These are phyloP conservation scores for Phylloscopus trochiloides DNA, from an alignment of 2,113 vertebrate species.

Conservation along the genomic window DNA sequence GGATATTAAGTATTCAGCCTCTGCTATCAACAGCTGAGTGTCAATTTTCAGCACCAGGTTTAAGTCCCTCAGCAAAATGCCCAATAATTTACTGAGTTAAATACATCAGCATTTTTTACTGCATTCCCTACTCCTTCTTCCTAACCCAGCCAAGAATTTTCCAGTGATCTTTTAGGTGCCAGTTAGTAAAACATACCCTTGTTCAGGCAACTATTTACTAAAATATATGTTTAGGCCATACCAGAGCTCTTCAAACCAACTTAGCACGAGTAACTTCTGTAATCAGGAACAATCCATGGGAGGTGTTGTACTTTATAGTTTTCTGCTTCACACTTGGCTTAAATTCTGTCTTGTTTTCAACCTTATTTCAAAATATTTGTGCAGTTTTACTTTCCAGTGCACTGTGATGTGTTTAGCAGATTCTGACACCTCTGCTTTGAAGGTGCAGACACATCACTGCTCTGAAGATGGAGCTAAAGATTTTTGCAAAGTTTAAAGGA, in stretches of 20 bases:
- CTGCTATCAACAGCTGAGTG: neutral
- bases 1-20: neutral
- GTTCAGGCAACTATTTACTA: neutral
- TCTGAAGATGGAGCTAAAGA: conserved; percentile 78
- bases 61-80: neutral
- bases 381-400: neutral
- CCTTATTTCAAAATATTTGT: neutral
- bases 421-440: neutral
- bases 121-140: neutral
- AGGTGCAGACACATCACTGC: conserved; percentile 22
- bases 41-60: neutral
- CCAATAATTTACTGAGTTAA: neutral
- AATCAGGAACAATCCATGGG: neutral
- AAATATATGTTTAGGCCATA: neutral
- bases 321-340: neutral
- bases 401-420: neutral
- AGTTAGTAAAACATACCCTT: neutral
- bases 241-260: neutral
- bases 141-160: neutral
- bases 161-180: neutral
- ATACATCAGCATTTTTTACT: neutral
- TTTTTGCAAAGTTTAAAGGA: conserved; percentile 49
- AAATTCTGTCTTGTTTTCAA: neutral
- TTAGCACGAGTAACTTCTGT: neutral
- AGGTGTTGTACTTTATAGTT: neutral